These are phyloP conservation scores for Lymantria monacha DNA, from an alignment of 2,888 invertebrate genomes.

Conservation along the genomic window DNA sequence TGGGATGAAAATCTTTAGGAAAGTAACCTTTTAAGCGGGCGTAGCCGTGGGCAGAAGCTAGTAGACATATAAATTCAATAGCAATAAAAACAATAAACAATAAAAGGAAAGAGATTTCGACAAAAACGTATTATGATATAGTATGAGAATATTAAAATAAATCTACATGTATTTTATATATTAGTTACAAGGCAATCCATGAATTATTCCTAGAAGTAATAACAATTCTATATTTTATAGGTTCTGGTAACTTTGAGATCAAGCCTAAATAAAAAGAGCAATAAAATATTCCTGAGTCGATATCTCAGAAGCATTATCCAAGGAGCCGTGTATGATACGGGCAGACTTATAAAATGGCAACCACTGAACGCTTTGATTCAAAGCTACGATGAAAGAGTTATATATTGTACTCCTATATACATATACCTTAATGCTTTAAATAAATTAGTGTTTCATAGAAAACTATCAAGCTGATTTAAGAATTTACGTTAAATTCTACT, in stretches of 20 bases:
- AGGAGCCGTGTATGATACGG: constrained; percentile 18
- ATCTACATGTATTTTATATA: not conserved
- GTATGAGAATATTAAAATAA: not conserved
- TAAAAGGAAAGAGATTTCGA: too few species aligned
- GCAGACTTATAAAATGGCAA: constrained; percentile 26
- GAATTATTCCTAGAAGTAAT: not conserved
- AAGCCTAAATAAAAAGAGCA: constrained; percentile 26
- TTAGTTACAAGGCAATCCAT: not conserved
- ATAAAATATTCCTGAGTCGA: constrained; percentile 26
- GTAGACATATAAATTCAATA: too few species aligned
- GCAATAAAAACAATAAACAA: too few species aligned
- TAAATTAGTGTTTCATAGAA: too few species aligned
- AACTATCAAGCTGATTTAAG: too few species aligned
- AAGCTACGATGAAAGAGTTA: constrained; percentile 4
- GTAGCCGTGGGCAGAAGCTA: too few species aligned
- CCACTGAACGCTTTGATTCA: constrained; percentile 23
- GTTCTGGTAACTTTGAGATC: constrained; percentile 9
- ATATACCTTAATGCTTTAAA: too few species aligned
- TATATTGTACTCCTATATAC: too few species aligned
- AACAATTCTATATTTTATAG: constrained; percentile 14
- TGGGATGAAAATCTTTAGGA: too few species aligned
- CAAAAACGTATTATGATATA: too few species aligned
- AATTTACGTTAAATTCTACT: too few species aligned
- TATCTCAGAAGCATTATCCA: constrained; percentile 21
- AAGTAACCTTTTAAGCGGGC: too few species aligned